Evolutionary conservation across 2,113 vertebrate species (phyloP), one percentile per base, ranked within the genome.

Genomic region (Okapia johnstoni): DNA sequence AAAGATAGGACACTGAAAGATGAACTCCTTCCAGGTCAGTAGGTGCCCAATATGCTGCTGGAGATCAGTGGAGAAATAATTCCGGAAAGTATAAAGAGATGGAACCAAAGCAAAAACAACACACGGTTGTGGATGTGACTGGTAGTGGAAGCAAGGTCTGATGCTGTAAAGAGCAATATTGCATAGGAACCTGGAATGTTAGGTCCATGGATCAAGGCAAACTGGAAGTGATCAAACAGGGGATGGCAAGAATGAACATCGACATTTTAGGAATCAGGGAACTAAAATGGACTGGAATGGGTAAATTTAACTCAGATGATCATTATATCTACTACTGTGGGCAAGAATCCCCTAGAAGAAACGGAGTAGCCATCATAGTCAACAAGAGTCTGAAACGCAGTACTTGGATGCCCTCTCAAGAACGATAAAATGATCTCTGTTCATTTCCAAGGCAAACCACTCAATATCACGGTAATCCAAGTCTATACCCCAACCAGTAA

Each of bases 371-470:
- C 66, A 23, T 73, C 36, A 40, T 2, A 25, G 66, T 40, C 36
- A 73, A 2, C 36, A 40, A 73, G 19, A 40, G 10, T 73, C 66
- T 73, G 19, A 73, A 73, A 73, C 5, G 0, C 10, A 73, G 66
- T 73, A 73, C 5, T 40, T 13, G 66, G 66, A 73, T 73, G 19
- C 10, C 2, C 5, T 40, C 36, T 73, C 66, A 25, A 40, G 36
- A 73, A 40, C 2, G 6, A 73, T n/a, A 73, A 40, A 73, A 40
- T 40, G 10, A 40, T 73, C 36, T 73, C 66, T 73, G 19, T 73
- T 73, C 10, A 0, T 73, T 73, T 73, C 19, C 0, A 0, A 73
- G 66, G 66, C n/a, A 73, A 73, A 73, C 21, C 36, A 40, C 25
- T 40, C 66, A 40, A 3, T 40, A 40, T 73, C 66, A 40, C 0